Conservation (phyloP, 2,888 invertebrate species). For the Epiblema foenella region DNA sequence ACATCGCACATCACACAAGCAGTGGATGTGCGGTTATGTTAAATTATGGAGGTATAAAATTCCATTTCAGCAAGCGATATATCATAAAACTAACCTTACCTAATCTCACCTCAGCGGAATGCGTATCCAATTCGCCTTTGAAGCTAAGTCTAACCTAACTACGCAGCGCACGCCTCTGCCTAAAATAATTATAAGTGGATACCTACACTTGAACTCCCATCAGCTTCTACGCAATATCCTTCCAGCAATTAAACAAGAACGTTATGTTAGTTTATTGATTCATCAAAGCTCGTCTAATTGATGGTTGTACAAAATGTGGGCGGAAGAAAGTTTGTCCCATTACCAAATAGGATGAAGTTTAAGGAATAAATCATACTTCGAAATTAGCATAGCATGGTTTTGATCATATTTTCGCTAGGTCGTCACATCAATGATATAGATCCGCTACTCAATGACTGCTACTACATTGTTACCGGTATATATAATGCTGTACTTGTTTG, state of each 20-base stretch:
- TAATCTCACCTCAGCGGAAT: constrained; percentile 22
- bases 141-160: constrained; percentile 21
- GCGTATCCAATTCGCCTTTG: constrained; percentile 21
- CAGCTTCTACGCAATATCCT: constrained; percentile 25
- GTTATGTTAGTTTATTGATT: neutral
- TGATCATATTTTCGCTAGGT: too few relatives aligned
- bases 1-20: constrained; percentile 10
- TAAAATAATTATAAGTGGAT: constrained; percentile 33
- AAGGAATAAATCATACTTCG: too few relatives aligned
- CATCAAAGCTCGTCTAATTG: neutral
- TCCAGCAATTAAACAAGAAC: constrained; percentile 12
- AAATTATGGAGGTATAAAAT: constrained; percentile 22
- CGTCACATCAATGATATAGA: neutral
- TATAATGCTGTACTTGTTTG: neutral
- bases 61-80: constrained; percentile 23
- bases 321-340: neutral
- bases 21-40: constrained; percentile 18
- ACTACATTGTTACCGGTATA: constrained; percentile 4
- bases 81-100: constrained; percentile 33
- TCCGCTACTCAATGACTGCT: neutral
- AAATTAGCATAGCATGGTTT: too few relatives aligned
- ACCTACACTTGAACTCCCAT: constrained; percentile 16
- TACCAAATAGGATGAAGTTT: neutral
- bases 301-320: neutral
- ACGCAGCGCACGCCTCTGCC: constrained; percentile 26